phyloP scores from a whole-genome alignment of 2,888 invertebrate species.

The Itoplectis maculator region DNA sequence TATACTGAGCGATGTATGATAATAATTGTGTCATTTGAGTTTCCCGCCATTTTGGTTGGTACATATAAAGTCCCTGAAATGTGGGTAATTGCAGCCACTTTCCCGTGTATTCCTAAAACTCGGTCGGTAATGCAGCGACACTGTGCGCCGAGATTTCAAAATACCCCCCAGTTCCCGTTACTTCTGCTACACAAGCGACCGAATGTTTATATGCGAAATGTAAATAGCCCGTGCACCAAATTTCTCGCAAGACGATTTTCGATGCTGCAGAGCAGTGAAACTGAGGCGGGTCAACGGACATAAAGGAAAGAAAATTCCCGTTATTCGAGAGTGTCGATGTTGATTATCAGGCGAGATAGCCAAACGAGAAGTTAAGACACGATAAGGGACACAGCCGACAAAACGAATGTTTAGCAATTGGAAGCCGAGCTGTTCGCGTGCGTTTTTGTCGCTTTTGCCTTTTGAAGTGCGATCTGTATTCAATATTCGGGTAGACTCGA shows the following conservation, averaged over 20 bases:
- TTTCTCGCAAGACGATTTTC: too few relatives aligned
- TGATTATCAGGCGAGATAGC: constrained; percentile 19
- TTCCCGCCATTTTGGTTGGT: neutral
- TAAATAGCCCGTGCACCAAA: too few relatives aligned
- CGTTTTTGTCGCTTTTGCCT: neutral
- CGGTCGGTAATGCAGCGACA: neutral
- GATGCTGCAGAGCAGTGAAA: neutral
- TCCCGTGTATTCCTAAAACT: too few relatives aligned
- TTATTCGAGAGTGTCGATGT: neutral
- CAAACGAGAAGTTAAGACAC: neutral
- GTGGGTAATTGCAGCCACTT: too few relatives aligned
- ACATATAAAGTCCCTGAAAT: constrained; percentile 1
- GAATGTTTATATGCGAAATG: too few relatives aligned
- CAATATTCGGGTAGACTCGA: constrained; percentile 2
- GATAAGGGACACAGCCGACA: neutral
- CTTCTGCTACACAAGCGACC: too few relatives aligned
- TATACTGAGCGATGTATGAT: neutral
- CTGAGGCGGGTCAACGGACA: neutral
- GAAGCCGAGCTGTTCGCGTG: neutral
- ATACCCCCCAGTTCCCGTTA: too few relatives aligned
- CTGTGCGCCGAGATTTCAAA: too few relatives aligned
- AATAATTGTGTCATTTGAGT: neutral
- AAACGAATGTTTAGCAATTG: neutral
- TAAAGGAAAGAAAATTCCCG: neutral
- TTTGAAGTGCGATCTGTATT: neutral